Conservation (phyloP, 2,888 invertebrate genomes). For the Drepana falcataria region DNA sequence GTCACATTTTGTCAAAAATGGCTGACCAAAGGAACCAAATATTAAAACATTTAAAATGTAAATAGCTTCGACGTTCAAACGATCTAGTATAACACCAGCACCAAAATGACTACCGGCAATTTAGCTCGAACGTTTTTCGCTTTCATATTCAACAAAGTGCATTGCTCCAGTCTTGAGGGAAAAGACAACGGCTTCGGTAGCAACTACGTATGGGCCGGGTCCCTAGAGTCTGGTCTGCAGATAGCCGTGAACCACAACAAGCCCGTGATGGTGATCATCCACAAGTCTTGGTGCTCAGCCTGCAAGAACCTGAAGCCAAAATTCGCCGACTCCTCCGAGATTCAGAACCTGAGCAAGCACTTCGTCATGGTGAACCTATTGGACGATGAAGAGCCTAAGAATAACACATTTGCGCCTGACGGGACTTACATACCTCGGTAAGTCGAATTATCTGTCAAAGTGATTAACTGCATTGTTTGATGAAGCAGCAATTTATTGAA, state of each 20-base stretch:
- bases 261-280: constrained; percentile 82
- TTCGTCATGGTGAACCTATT: constrained; percentile 83
- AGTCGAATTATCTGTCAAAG: constrained; percentile 3
- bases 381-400: constrained; percentile 78
- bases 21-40: constrained; percentile 23
- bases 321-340: constrained; percentile 77
- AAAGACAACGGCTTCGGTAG: constrained; percentile 67
- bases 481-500: background rate
- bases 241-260: constrained; percentile 67
- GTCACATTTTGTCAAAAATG: constrained; percentile 37
- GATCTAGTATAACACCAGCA: constrained; percentile 12
- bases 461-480: background rate
- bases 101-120: constrained; percentile 47
- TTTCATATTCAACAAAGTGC: constrained; percentile 40
- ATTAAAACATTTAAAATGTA: constrained; percentile 38
- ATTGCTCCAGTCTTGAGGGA: constrained; percentile 38
- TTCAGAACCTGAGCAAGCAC: constrained; percentile 76
- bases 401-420: constrained; percentile 77
- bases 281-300: constrained; percentile 83
- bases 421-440: constrained; percentile 82
- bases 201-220: constrained; percentile 66
- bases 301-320: constrained; percentile 81
- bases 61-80: constrained; percentile 19
- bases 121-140: constrained; percentile 47
- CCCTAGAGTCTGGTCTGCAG: constrained; percentile 59